Base-by-base conservation (phyloP, 92 coral and sea anemone genomes). In the Phymanthus crucifer region DNA sequence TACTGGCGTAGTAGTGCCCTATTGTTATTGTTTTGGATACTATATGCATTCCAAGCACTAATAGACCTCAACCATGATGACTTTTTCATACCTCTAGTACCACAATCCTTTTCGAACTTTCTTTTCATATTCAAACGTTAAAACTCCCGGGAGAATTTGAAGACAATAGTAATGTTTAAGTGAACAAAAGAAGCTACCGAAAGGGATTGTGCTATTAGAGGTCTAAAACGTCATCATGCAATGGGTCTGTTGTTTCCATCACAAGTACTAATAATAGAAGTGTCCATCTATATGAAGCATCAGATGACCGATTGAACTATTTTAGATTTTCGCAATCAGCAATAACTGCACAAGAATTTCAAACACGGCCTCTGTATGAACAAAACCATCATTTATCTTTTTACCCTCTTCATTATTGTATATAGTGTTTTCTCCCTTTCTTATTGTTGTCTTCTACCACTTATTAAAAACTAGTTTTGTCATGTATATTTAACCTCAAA, bases 211-310 rank as follows among this genome's bases (percentile, higher is more conserved):
- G n/a, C n/a, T n/a, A n/a, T n/a, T n/a, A n/a, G n/a, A n/a, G n/a
- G n/a, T n/a, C n/a, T n/a, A n/a, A n/a, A n/a, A n/a, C n/a, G n/a
- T n/a, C n/a, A n/a, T n/a, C n/a, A n/a, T n/a, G n/a, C n/a, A n/a
- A n/a, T n/a, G n/a, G n/a, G n/a, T n/a, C n/a, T n/a, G n/a, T n/a
- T n/a, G n/a, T n/a, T n/a, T n/a, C n/a, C n/a, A n/a, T 52, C 10
- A 14, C 19, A 52, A 52, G 61, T 5, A 14, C 61, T n/a, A 52
- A 3, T 3, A 52, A 52, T 18, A 52, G 61, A 52, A 52, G 19
- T 52, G 61, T 52, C 61, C 61, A 17, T 52, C 61, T 52, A 23
- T 52, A 52, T 52, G 61, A 52, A 52, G 61, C 61, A 52, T 52
- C 61, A 52, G 61, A 52, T 52, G 61, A 3, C 61, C 61, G 61